phyloP scores from a whole-genome alignment of 2,113 vertebrate genomes.

The Kryptolebias marmoratus region DNA sequence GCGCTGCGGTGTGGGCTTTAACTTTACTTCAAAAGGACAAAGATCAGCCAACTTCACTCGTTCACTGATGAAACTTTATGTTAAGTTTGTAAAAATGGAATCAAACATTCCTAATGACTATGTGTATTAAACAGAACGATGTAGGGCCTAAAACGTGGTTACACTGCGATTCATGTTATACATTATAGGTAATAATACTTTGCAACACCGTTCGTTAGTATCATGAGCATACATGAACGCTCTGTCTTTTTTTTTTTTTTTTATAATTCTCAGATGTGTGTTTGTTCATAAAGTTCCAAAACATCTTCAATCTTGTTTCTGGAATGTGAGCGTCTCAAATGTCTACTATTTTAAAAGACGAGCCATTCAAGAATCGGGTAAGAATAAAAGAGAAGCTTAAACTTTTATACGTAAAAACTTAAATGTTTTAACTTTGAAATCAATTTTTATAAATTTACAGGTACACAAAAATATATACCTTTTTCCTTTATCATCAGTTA shows the following conservation, averaged over 20 bases:
- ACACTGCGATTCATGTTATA: too few relatives aligned
- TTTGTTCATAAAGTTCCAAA: background rate
- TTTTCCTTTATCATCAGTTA: too few relatives aligned
- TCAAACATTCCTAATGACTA: background rate
- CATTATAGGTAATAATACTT: too few relatives aligned
- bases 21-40: constrained; percentile 20
- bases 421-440: too few relatives aligned
- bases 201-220: too few relatives aligned
- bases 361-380: background rate
- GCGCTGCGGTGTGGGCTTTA: constrained; percentile 28
- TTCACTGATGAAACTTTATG: background rate
- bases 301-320: background rate
- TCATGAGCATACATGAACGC: too few relatives aligned
- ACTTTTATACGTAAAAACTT: background rate
- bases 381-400: background rate
- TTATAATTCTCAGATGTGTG: background rate
- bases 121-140: background rate
- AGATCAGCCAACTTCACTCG: constrained; percentile 28
- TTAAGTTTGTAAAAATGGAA: too few relatives aligned
- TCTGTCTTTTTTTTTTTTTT: too few relatives aligned
- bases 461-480: too few relatives aligned
- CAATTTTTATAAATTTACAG: too few relatives aligned
- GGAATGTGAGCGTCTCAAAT: background rate
- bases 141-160: background rate
- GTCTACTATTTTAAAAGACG: background rate